phyloP scores from a whole-genome alignment of 2,888 invertebrate species.

The Formica aserva region DNA sequence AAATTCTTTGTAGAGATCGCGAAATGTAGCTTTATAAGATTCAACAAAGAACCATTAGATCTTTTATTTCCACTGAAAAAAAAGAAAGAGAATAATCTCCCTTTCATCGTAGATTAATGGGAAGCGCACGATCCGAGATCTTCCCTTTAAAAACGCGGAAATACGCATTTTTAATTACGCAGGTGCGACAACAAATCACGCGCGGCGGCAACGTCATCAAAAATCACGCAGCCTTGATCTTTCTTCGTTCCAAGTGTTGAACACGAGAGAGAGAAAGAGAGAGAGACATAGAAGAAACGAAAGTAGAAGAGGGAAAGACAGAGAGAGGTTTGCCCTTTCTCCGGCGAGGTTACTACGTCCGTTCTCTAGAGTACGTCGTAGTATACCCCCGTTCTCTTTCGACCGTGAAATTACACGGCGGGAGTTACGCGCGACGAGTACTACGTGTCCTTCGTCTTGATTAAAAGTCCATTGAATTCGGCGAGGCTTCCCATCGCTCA shows the following conservation, averaged over 20 bases:
- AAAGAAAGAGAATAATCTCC: background rate
- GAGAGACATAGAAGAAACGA: background rate
- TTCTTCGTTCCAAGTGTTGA: constrained; percentile 9
- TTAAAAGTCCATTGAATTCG: constrained; percentile 72
- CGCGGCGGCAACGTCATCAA: background rate
- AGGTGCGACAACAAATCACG: constrained; percentile 25
- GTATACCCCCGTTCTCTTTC: constrained; percentile 74
- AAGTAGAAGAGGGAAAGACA: no score
- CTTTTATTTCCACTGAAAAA: background rate
- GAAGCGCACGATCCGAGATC: background rate
- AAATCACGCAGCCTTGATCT: constrained; percentile 32
- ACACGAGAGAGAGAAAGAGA: background rate
- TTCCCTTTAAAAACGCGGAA: constrained; percentile 40
- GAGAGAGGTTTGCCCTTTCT: constrained; percentile 42
- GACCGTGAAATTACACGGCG: constrained; percentile 74
- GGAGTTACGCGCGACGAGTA: constrained; percentile 76
- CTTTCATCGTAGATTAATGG: background rate
- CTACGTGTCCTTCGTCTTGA: constrained; percentile 75
- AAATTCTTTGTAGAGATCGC: background rate
- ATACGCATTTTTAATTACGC: background rate
- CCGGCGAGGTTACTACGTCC: constrained; percentile 66
- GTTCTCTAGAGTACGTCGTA: constrained; percentile 72
- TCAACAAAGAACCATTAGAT: background rate
- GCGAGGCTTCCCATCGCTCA: constrained; percentile 51
- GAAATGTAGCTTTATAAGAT: no score